Evolutionary conservation across 2,888 invertebrate species (phyloP).

Genomic region (Mesoligia furuncula): DNA sequence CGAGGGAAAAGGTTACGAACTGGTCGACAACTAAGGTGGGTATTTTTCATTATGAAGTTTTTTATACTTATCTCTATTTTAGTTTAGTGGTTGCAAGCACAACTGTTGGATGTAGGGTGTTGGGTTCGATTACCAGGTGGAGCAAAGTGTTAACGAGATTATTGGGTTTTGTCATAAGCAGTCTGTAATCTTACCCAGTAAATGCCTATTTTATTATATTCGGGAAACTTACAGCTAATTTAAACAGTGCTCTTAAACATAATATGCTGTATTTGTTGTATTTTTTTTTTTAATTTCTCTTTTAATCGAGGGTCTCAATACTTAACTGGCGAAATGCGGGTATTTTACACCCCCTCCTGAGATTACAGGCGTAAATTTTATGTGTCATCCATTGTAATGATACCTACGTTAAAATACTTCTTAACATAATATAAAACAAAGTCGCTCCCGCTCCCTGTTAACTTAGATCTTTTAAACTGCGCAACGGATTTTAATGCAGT

Average conservation of each 20-base stretch:
- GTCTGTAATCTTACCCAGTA: not conserved
- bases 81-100: not conserved
- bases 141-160: not conserved
- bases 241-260: no score
- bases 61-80: not conserved
- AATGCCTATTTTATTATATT: not conserved
- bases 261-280: no score
- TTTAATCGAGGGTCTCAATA: not conserved
- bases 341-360: not conserved
- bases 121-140: not conserved
- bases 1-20: slow-evolving; percentile 68
- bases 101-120: not conserved
- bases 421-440: no score
- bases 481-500: no score
- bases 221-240: no score
- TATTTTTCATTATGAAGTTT: slow-evolving; percentile 24
- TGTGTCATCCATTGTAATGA: no score
- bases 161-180: not conserved
- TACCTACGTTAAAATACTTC: not conserved
- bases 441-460: no score
- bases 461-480: no score
- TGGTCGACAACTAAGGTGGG: slow-evolving; percentile 83
- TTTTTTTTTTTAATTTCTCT: no score
- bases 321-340: not conserved
- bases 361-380: no score